phyloP scores from a whole-genome alignment of 2,113 vertebrate species.

The Chaenogobius annularis region DNA sequence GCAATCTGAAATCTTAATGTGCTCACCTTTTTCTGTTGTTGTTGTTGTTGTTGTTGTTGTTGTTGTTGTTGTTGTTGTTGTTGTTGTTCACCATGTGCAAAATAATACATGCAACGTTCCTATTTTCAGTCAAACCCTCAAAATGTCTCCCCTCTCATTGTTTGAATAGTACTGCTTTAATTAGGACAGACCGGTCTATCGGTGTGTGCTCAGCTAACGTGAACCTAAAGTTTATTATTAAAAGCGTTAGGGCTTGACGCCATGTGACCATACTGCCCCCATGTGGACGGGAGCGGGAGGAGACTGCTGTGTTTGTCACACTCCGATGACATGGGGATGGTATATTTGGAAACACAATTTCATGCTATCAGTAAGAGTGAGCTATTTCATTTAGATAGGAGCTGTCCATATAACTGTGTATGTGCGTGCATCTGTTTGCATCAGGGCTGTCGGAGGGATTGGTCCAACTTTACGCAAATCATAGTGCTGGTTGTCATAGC shows the following conservation, averaged over 20 bases:
- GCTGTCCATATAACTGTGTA: conserved; percentile 46
- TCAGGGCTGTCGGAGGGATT: conserved; percentile 27
- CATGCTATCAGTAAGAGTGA: conserved; percentile 71
- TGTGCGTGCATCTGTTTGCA: conserved; percentile 17
- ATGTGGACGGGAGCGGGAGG: conserved; percentile 41
- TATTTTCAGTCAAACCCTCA: conserved; percentile 44
- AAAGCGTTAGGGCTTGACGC: conserved; percentile 4
- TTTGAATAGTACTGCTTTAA: conserved; percentile 69
- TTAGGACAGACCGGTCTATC: conserved; percentile 62
- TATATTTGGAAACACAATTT: conserved; percentile 78
- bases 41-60: no score
- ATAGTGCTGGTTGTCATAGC: conserved; percentile 59
- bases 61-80: neutral
- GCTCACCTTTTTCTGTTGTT: neutral
- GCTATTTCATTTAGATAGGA: conserved; percentile 75
- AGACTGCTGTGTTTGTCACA: conserved; percentile 39
- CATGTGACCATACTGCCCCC: conserved; percentile 65
- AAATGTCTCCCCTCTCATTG: conserved; percentile 65
- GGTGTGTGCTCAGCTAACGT: conserved; percentile 18
- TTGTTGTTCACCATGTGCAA: neutral
- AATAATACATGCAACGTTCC: conserved; percentile 19
- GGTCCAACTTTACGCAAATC: conserved; percentile 50
- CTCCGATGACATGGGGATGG: conserved; percentile 68
- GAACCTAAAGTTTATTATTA: conserved; percentile 26
- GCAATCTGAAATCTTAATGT: neutral